phyloP scores from a whole-genome alignment of 2,113 vertebrate genomes.

The Sapajus apella region DNA sequence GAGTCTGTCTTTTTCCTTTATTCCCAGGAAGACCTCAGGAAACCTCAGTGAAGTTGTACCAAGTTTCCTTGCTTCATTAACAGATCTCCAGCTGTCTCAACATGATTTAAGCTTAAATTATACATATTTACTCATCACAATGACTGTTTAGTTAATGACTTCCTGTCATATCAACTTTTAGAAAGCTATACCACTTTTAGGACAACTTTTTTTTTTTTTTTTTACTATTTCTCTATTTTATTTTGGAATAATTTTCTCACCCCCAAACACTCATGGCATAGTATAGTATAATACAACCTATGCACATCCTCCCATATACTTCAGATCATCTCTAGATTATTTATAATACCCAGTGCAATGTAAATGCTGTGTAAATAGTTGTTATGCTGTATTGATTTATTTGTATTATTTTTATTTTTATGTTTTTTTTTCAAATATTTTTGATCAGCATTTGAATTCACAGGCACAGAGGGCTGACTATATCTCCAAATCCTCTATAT shows the following conservation, averaged over 20 bases:
- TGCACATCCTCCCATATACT: neutral
- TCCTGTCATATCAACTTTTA: slow-evolving; percentile 32
- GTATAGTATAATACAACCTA: neutral
- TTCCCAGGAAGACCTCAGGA: neutral
- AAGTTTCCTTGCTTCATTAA: slow-evolving; percentile 21
- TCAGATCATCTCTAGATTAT: neutral
- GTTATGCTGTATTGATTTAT: neutral
- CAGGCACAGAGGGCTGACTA: neutral
- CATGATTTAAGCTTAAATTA: neutral
- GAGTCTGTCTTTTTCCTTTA: neutral
- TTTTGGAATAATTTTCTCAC: slow-evolving; percentile 26
- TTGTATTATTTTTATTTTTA: neutral
- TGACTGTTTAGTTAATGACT: slow-evolving; percentile 24
- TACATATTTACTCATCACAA: slow-evolving; percentile 10
- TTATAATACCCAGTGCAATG: neutral
- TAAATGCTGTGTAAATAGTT: neutral
- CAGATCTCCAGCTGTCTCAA: slow-evolving; percentile 7
- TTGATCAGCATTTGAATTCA: neutral
- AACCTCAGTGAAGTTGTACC: neutral
- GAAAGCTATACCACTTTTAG: slow-evolving; percentile 11
- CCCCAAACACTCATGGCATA: neutral
- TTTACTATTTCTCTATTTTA: neutral
- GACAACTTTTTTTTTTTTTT: neutral
- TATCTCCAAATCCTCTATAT: neutral
- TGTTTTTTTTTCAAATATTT: neutral